phyloP scores from a whole-genome alignment of 2,797 vertebrate genomes.

The Diceros bicornis region DNA sequence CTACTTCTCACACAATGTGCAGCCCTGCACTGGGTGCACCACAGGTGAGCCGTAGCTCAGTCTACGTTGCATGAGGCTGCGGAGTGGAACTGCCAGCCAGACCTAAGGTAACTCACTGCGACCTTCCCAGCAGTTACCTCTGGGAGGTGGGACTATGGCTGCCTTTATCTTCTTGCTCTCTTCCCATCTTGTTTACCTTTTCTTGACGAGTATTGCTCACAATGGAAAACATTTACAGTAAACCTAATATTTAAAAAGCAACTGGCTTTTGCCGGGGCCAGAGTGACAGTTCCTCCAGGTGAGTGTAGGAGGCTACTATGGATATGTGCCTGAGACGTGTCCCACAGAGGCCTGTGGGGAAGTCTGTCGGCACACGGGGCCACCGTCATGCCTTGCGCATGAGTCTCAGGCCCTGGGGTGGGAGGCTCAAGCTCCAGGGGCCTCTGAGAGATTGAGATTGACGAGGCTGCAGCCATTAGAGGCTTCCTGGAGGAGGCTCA shows the following conservation, averaged over 20 bases:
- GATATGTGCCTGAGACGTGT: neutral
- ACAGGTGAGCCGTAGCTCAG: neutral
- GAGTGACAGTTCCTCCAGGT: neutral
- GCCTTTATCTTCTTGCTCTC: neutral
- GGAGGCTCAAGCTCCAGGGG: neutral
- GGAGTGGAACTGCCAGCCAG: neutral
- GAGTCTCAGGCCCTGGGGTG: neutral
- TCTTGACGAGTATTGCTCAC: neutral
- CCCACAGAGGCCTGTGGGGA: rapidly evolving
- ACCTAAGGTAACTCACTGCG: neutral
- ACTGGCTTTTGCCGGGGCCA: neutral
- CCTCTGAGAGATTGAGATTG: neutral
- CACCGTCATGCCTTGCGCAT: too few species aligned
- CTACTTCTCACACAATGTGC: neutral
- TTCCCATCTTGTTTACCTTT: neutral
- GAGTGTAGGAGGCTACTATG: neutral
- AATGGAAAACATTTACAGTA: neutral
- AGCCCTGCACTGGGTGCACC: rapidly evolving
- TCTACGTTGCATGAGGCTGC: neutral
- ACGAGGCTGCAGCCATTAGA: neutral
- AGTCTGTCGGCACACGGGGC: neutral
- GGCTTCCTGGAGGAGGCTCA: neutral
- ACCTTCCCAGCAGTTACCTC: neutral
- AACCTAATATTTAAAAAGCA: neutral
- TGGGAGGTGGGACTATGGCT: neutral